These are phyloP conservation scores for Struthidea cinerea DNA, from an alignment of 2,113 vertebrate species.

Conservation along the genomic window DNA sequence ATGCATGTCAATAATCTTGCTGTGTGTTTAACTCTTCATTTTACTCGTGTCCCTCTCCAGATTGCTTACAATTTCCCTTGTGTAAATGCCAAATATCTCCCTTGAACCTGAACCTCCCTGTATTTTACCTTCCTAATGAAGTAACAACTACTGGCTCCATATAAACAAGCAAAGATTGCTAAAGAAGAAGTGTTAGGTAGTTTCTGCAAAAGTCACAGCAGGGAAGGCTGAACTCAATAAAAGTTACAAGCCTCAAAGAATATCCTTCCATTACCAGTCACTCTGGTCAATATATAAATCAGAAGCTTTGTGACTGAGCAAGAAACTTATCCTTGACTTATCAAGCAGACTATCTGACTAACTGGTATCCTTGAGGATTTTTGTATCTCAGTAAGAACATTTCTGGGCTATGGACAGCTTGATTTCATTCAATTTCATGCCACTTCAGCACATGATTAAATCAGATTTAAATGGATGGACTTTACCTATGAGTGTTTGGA, in stretches of 20 bases:
- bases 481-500: slow-evolving; percentile 33
- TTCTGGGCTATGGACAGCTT: slow-evolving; percentile 3
- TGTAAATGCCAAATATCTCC: neutral
- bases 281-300: neutral
- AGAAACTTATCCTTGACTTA: slow-evolving; percentile 44
- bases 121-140: neutral
- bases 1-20: neutral
- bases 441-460: slow-evolving; percentile 51
- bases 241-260: neutral
- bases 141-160: neutral
- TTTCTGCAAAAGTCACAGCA: neutral
- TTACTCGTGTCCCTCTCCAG: neutral
- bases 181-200: neutral
- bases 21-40: neutral
- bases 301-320: neutral
- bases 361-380: slow-evolving; percentile 43
- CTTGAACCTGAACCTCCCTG: neutral
- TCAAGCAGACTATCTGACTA: slow-evolving; percentile 27
- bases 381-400: slow-evolving; percentile 21
- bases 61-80: neutral
- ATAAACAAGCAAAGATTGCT: neutral
- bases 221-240: neutral
- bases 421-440: slow-evolving; percentile 46
- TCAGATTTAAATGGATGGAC: slow-evolving; percentile 50
- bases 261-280: neutral